Conservation (phyloP, 2,888 invertebrate species). For the Pyrgus malvae region DNA sequence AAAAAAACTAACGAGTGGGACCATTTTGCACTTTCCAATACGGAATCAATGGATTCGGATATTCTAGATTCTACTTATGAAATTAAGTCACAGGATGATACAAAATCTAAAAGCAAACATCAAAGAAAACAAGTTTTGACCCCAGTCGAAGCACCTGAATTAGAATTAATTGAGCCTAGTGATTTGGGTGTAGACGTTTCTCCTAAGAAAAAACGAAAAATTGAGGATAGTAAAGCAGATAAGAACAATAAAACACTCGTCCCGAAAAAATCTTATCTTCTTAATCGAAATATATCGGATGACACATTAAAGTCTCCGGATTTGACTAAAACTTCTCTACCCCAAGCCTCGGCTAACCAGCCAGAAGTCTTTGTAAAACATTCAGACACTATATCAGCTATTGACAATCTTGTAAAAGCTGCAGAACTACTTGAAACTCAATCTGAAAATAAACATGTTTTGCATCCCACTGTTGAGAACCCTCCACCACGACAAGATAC, state of each 20-base stretch:
- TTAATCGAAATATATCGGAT: constrained; percentile 52
- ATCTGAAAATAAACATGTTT: constrained; percentile 47
- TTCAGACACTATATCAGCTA: constrained; percentile 61
- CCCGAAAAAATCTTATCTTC: constrained; percentile 69
- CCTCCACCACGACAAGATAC: constrained; percentile 49
- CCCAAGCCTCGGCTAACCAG: constrained; percentile 41
- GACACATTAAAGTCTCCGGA: constrained; percentile 40
- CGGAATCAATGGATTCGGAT: constrained; percentile 63
- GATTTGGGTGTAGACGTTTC: constrained; percentile 60
- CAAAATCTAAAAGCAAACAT: constrained; percentile 66
- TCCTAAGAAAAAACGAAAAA: constrained; percentile 67
- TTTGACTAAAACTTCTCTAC: constrained; percentile 39
- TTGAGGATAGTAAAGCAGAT: constrained; percentile 58
- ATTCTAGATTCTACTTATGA: constrained; percentile 51
- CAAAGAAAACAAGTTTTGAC: constrained; percentile 76
- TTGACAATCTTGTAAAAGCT: constrained; percentile 73
- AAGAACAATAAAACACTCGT: constrained; percentile 55
- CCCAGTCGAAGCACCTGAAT: constrained; percentile 68
- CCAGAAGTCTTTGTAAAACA: constrained; percentile 45
- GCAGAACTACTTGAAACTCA: constrained; percentile 72
- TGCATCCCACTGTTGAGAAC: constrained; percentile 32
- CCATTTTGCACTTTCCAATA: constrained; percentile 43
- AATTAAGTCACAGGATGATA: constrained; percentile 53
- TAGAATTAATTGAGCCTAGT: constrained; percentile 70
- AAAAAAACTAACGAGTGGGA: constrained; percentile 49